Percentiles rank a stretch among this genome's conserved stretches.
Evolutionary conservation across 2,113 vertebrate genomes (phyloP).

Genomic region (Psettodes erumei): DNA sequence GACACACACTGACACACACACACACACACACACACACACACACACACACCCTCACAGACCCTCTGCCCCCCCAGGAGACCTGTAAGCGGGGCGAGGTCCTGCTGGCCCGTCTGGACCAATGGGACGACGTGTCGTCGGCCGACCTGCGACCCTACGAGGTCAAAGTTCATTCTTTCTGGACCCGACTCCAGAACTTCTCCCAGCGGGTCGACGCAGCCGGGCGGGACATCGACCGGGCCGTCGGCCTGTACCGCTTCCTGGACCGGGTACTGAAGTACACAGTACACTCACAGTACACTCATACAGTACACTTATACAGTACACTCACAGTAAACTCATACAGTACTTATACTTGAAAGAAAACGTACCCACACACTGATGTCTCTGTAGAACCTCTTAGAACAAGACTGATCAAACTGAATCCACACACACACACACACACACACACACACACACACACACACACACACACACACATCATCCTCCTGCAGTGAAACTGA

Average conservation of each 20-base stretch:
- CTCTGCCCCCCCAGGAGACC: conserved; percentile 26
- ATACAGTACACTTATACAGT: too few species aligned
- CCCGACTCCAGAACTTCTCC: conserved; percentile 67
- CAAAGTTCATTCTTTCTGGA: conserved; percentile 61
- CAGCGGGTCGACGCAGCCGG: conserved; percentile 47
- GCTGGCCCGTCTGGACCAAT: conserved; percentile 49
- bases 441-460: background rate
- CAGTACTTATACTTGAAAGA: too few species aligned
- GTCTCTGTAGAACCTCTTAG: too few species aligned
- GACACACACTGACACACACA: background rate
- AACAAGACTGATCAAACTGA: too few species aligned
- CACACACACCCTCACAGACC: background rate
- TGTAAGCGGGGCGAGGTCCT: conserved; percentile 41
- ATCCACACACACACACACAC: too few species aligned
- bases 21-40: background rate
- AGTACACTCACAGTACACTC: too few species aligned
- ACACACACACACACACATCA: background rate
- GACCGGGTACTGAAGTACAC: conserved; percentile 66
- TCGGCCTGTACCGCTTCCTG: conserved; percentile 55
- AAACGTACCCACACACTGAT: too few species aligned
- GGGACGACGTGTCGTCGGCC: conserved; percentile 17
- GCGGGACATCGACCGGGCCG: conserved; percentile 30
- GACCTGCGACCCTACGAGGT: conserved; percentile 49
- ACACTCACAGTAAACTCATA: too few species aligned
- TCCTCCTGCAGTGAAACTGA: conserved; percentile 40